Evolutionary conservation across 2,888 invertebrate species (phyloP), one percentile per base, ranked within the genome.

Genomic region (Metalampra italica): DNA sequence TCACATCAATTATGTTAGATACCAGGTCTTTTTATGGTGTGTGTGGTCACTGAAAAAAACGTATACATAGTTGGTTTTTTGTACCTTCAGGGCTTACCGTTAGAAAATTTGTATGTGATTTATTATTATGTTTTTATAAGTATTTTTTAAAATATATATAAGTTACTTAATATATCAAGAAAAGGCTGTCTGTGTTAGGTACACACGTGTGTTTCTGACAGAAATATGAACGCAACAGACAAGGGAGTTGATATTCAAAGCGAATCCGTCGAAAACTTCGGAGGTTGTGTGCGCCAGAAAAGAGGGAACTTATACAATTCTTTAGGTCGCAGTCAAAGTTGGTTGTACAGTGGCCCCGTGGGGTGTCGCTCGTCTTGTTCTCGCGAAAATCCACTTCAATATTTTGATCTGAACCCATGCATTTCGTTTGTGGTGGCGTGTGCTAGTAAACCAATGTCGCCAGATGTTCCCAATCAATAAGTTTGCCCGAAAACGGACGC

Each of bases 401-500:
- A 73, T 74, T 67, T 64, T 71, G 71, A 74, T 59, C 60, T 53
- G 59, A 53, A 62, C 7, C 32, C 40, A 57, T 68, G 64, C 60
- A 62, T 53, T 59, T 38, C 3, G 43, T 12, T n/a, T 51, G 22
- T 22, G 46, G 49, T 51, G 51, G 58, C 63, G 59, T 58, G 58
- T 61, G 65, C 59, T 52, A 53, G 55, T 56, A 53, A 62, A 60
- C 55, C 60, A 55, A 56, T 55, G 61, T 60, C 60, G 61, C 71
- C 77, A 75, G 72, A 71, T 78, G 78, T 64, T 73, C 46, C 62
- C 69, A 75, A 78, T 79, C 78, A 77, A 71, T 76, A 74, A 57
- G 69, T 71, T 68, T 58, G 66, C 63, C 64, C 64, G 61, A 65
- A 62, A 71, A 71, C 69, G 70, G 68, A 75, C 76, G 71, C 82